A percentile compares a stretch with the other conserved stretches of the same genome.
Conservation (phyloP, 1,140 invertebrate species). For the Euura lappo region DNA sequence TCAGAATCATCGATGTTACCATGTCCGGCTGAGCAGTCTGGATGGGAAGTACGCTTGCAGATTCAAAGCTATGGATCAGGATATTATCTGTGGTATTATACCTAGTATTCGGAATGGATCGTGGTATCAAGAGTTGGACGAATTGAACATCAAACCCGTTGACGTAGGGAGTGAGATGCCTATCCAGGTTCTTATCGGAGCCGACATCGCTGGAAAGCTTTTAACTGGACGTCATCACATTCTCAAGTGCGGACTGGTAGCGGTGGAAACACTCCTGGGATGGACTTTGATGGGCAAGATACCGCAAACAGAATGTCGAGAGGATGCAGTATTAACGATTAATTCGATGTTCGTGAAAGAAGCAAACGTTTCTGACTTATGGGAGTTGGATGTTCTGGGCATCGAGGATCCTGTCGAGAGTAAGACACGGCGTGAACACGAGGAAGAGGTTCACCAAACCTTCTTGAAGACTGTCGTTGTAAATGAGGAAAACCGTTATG, state of each 20-base stretch:
- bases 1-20: neutral
- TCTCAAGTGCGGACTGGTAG: slow-evolving; percentile 34
- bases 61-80: neutral
- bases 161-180: slow-evolving; percentile 11
- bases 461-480: neutral
- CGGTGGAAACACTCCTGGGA: slow-evolving; percentile 22
- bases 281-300: slow-evolving; percentile 37
- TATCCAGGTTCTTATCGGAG: slow-evolving; percentile 17
- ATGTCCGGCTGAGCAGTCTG: neutral
- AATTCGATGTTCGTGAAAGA: slow-evolving; percentile 29
- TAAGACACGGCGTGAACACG: slow-evolving; percentile 25
- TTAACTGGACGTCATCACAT: slow-evolving; percentile 31
- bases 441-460: too few relatives aligned
- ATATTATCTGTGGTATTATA: neutral
- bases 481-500: slow-evolving; percentile 37
- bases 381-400: slow-evolving; percentile 40
- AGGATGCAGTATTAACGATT: slow-evolving; percentile 34
- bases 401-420: slow-evolving; percentile 24
- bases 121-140: neutral
- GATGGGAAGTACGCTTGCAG: neutral
- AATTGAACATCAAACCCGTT: slow-evolving; percentile 16
- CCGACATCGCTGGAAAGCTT: slow-evolving; percentile 28
- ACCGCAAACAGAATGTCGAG: slow-evolving; percentile 11
- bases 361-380: slow-evolving; percentile 40
- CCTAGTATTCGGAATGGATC: neutral